Evolutionary conservation across 1,140 invertebrate genomes (phyloP).

Genomic region (Aphis craccivora): DNA sequence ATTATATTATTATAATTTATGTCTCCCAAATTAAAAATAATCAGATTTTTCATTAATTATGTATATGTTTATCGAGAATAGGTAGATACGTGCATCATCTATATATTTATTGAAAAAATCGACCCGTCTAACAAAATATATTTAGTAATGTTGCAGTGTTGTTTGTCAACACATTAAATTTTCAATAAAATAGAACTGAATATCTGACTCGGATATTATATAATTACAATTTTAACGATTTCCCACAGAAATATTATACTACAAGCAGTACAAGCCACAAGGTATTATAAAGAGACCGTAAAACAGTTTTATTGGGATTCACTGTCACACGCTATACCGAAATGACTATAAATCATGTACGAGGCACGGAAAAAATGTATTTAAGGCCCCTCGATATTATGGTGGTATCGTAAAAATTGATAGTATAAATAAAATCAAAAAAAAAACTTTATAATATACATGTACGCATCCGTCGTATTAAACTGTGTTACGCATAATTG

Average conservation of each 20-base stretch:
- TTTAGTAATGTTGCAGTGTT: not conserved
- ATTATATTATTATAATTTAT: not conserved
- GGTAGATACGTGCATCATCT: not conserved
- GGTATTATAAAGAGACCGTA: not conserved
- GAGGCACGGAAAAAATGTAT: not conserved
- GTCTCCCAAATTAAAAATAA: not conserved
- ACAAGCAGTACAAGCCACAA: not conserved
- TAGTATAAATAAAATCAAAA: not conserved
- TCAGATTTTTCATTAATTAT: not conserved
- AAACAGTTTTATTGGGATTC: conserved; percentile 10
- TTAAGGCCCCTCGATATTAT: not conserved
- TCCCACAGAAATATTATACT: conserved; percentile 1
- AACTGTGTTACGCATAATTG: no score
- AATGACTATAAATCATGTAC: not conserved
- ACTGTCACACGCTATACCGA: not conserved
- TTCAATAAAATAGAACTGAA: not conserved
- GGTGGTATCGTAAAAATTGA: not conserved
- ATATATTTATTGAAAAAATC: not conserved
- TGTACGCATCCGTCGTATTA: no score
- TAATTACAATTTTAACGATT: not conserved
- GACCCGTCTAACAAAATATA: not conserved
- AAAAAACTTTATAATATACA: no score
- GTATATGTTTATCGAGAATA: not conserved
- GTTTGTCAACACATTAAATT: not conserved
- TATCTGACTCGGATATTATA: not conserved